Evolutionary conservation across 2,113 vertebrate genomes (phyloP).

Genomic region (Chloroceryle aenea): DNA sequence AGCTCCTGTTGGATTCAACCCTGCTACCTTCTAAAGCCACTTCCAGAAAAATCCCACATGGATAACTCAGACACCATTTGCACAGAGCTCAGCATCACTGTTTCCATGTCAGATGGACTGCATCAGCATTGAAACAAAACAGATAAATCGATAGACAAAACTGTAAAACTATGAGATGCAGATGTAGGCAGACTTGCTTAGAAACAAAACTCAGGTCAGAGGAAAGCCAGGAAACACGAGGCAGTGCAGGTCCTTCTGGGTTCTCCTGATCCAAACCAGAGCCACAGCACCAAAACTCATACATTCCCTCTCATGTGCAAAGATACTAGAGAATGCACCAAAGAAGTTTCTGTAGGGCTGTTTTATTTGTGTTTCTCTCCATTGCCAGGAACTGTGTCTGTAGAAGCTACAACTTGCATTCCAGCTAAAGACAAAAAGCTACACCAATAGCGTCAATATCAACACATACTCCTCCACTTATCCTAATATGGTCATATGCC

Average conservation of each 20-base stretch:
- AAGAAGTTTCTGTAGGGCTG: not conserved
- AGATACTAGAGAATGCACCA: not conserved
- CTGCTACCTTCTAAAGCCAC: not conserved
- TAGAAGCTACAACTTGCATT: not conserved
- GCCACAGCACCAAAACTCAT: rapidly evolving
- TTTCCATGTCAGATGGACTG: rapidly evolving
- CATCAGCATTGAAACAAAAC: not conserved
- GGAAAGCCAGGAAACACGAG: not conserved
- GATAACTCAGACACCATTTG: not conserved
- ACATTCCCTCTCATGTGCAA: not conserved
- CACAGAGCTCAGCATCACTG: not conserved
- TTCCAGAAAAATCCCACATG: not conserved
- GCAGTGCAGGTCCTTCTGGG: not conserved
- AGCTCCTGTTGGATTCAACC: not conserved
- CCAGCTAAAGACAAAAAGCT: not conserved
- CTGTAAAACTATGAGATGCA: rapidly evolving
- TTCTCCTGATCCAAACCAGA: not conserved
- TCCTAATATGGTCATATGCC: not conserved
- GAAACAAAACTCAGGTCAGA: not conserved
- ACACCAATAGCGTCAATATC: not conserved
- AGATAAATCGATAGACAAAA: not conserved
- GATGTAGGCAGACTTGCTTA: not conserved
- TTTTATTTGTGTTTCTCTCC: not conserved
- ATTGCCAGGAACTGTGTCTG: not conserved
- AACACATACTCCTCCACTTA: not conserved